phyloP scores from a whole-genome alignment of 2,113 vertebrate genomes.

The Ivindomyrus marchei region DNA sequence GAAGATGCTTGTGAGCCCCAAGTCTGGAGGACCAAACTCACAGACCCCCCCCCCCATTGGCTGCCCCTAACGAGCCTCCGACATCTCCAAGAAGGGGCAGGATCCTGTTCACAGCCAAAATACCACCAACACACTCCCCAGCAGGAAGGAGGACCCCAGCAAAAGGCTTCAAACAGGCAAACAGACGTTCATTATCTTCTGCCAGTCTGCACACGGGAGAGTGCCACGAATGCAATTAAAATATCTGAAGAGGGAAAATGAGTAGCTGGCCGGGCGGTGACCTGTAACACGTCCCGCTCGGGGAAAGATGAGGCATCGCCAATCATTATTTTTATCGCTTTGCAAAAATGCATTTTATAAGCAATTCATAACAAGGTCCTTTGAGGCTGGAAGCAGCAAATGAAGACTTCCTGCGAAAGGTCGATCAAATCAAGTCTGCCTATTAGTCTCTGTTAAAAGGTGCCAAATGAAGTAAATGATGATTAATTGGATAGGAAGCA shows the following conservation, averaged over 20 bases:
- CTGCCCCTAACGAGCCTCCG: neutral
- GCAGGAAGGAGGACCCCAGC: neutral
- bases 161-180: neutral
- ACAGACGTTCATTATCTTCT: neutral
- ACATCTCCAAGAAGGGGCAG: neutral
- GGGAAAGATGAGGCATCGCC: neutral
- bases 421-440: conserved; percentile 6
- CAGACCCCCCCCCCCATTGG: neutral
- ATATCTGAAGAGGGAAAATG: conserved; percentile 13
- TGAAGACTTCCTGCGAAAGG: conserved; percentile 10
- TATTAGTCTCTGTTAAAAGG: conserved; percentile 21
- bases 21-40: no score
- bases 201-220: neutral
- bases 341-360: conserved; percentile 3
- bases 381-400: conserved; percentile 6
- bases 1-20: no score
- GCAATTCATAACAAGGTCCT: conserved; percentile 4
- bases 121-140: neutral
- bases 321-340: conserved; percentile 20
- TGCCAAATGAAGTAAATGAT: neutral
- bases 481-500: conserved; percentile 13
- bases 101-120: neutral
- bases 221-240: conserved; percentile 4
- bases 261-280: neutral
- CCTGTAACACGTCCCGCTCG: neutral